phyloP scores from a whole-genome alignment of 2,113 vertebrate genomes.

The Sus scrofa region DNA sequence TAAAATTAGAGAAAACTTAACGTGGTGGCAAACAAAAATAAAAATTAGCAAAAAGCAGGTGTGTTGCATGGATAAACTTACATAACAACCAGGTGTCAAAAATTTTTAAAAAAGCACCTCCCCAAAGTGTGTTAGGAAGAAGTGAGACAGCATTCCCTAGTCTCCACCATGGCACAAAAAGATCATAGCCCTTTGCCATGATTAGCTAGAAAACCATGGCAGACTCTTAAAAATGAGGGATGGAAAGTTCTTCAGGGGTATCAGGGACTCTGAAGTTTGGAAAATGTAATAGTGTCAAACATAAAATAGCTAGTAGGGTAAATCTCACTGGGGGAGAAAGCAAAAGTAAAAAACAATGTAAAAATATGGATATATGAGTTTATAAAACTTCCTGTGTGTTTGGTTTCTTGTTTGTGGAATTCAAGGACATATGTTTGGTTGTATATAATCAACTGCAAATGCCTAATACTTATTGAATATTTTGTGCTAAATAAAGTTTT shows the following conservation, averaged over 20 bases:
- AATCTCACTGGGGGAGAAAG: not conserved
- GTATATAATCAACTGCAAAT: not conserved
- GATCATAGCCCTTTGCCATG: not conserved
- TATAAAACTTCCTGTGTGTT: not conserved
- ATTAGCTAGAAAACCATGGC: not conserved
- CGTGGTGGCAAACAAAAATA: not conserved
- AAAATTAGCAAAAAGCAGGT: not conserved
- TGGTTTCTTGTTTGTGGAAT: not conserved
- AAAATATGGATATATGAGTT: not conserved
- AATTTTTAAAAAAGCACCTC: not conserved
- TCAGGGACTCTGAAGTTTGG: not conserved
- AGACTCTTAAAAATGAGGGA: not conserved
- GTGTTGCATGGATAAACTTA: not conserved
- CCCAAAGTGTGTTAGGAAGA: not conserved
- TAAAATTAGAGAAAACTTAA: not conserved
- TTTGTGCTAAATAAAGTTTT: not conserved
- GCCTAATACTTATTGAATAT: not conserved
- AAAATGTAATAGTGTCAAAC: not conserved
- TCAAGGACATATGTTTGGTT: not conserved
- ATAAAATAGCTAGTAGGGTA: not conserved
- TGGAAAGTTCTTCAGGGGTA: not conserved
- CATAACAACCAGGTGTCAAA: not conserved
- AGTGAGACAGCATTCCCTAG: not conserved
- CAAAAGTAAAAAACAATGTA: not conserved
- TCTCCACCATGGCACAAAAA: not conserved